Base-by-base conservation (phyloP, 1,140 invertebrate genomes). In the Pantala flavescens region DNA sequence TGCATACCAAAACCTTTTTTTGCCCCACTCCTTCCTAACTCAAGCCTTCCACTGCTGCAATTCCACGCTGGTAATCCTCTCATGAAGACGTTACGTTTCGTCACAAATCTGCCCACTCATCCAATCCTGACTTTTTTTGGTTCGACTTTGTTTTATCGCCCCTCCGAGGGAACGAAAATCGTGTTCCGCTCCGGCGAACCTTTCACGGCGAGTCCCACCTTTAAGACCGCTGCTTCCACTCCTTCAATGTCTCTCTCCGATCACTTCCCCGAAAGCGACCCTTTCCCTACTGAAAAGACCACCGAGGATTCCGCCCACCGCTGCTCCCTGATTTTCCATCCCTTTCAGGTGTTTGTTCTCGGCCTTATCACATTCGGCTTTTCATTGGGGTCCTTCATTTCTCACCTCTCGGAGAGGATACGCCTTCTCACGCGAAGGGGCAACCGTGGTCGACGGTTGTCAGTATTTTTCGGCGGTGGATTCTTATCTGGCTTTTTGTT, bases 401-500 rank as follows among this genome's bases (percentile, higher is more conserved):
- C 49, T 63, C 49, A 63, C 49, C 49, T 63, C 49, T 21, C 49
- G 2, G n/a, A 63, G 49, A 3, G 3, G 49, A 63, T 11, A 63
- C 49, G 49, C 49, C 49, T 63, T 63, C 49, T 63, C 49, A 63
- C 49, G 28, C 28, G 49, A 63, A 63, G 49, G 49, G n/a, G n/a
- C 14, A 21, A 63, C 14, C 14, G 49, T 19, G 49, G 49, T 63
- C 49, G 49, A 63, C 49, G 49, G 49, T 63, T 63, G 49, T 21
- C 49, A 19, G 49, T 63, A 36, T 36, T 21, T 63, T 63, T 21
- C 49, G 49, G 49, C 14, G 49, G 16, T 12, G 49, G 49, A 63
- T 63, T 63, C 49, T 63, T 63, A 63, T 63, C 49, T 63, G 12
- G 14, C 49, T 63, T 63, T 63, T 63, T 63, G 49, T 63, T 63